Percentiles rank a stretch among this genome's conserved stretches.
Evolutionary conservation across 1,140 invertebrate species (phyloP).

Genomic region (Zaprionus lachaisei): DNA sequence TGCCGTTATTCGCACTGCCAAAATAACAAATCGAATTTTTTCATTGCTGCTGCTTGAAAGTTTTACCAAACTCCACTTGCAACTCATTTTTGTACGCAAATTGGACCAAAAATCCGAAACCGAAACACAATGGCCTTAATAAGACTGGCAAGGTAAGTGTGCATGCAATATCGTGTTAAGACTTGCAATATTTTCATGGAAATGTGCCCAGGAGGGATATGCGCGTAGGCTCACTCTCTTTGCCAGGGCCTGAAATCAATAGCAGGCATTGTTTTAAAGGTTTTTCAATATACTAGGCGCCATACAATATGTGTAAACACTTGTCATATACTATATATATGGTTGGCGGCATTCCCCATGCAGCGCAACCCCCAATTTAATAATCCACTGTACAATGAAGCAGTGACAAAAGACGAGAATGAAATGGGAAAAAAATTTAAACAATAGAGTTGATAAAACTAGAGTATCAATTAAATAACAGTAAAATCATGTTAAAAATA

Average conservation of each 20-base stretch:
- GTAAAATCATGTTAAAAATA: neutral
- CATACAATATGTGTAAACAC: slow-evolving; percentile 2
- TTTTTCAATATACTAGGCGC: slow-evolving; percentile 2
- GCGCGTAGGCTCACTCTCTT: neutral
- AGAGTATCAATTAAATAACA: neutral
- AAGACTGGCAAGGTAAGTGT: slow-evolving; percentile 80
- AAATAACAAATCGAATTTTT: slow-evolving; percentile 59
- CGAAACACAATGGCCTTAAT: slow-evolving; percentile 72
- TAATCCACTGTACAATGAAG: neutral
- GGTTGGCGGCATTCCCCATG: neutral
- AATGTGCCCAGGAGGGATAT: slow-evolving; percentile 1
- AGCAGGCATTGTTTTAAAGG: neutral
- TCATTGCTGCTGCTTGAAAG: slow-evolving; percentile 46
- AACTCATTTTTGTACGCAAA: slow-evolving; percentile 29
- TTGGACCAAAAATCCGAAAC: slow-evolving; percentile 29
- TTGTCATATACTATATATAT: neutral
- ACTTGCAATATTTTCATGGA: slow-evolving; percentile 5
- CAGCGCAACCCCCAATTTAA: neutral
- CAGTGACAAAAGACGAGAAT: neutral
- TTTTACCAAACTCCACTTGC: slow-evolving; percentile 54
- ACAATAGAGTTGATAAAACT: neutral
- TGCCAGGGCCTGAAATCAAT: neutral
- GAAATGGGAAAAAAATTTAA: neutral
- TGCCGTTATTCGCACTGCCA: slow-evolving; percentile 79
- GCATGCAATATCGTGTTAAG: neutral